Base-by-base conservation (phyloP, 2,888 invertebrate genomes). In the Xanthia icteritia region DNA sequence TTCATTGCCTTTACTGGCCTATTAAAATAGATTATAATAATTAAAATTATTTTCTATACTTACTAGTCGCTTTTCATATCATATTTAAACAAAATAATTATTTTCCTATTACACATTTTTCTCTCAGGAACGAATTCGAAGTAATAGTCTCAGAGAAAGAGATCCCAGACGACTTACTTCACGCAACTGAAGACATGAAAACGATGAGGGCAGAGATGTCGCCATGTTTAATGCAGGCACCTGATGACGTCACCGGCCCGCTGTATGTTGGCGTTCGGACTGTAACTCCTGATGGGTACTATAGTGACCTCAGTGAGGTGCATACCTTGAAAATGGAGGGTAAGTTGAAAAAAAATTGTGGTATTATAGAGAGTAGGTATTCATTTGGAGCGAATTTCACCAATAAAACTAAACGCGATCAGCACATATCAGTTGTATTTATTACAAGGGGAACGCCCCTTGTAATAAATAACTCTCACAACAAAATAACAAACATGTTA, bases 251-350 rank as follows among this genome's bases (percentile, higher is more conserved):
- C 2, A 67, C 75, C 15, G 96, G 97, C 0, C 96, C 97, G 15
- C 92, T 97, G 85, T 98, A 97, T 89, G 97, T 98, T 81, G 97
- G 97, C 42, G 97, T 98, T 1, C 95, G 97, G 56, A 92, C 97
- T 0, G 95, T 97, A 73, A 97, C 97, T 0, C 92, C 95, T 0
- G 97, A 97, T 2, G 98, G 98, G 0, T 97, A 97, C 90, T 96
- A 92, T 82, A 98, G 98, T 79, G 92, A 97, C 36, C 90, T 97
- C 48, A 98, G 98, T 58, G 98, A 98, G 92, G 95, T 97, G 13
- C 94, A 97, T 63, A 94, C 95, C 0, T 86, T 96, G 56, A 86
- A 84, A 20, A 94, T 96, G 93, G 90, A 93, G 71, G 94, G 96
- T 96, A 8, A 89, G 97, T 95, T 9, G 23, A 68, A n/a, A 56